A percentile compares a stretch with the other conserved stretches of the same genome.
phyloP scores from a whole-genome alignment of 2,113 vertebrate species.

The Rattus rattus region DNA sequence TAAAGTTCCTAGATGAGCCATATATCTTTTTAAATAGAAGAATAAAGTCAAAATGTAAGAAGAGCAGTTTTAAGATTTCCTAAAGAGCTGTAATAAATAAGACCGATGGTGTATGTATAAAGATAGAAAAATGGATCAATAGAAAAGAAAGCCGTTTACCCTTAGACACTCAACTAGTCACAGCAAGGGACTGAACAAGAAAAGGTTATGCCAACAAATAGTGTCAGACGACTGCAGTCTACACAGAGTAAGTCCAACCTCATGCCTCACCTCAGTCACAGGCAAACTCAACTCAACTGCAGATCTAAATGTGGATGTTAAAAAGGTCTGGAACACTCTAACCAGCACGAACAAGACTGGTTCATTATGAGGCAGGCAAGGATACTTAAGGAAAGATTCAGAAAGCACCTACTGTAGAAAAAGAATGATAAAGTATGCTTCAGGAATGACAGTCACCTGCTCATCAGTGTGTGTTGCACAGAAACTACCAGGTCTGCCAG shows the following conservation, averaged over 20 bases:
- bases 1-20: slow-evolving; percentile 23
- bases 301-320: background rate
- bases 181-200: background rate
- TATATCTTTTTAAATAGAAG: slow-evolving; percentile 1
- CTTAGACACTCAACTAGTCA: background rate
- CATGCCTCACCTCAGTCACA: background rate
- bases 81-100: background rate
- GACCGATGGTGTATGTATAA: background rate
- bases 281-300: background rate
- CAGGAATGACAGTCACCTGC: background rate
- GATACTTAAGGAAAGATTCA: background rate
- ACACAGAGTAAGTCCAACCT: background rate
- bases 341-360: background rate
- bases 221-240: background rate
- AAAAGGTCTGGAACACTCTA: background rate
- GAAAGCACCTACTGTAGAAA: background rate
- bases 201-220: slow-evolving; percentile 6
- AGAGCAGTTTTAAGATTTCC: background rate
- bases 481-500: background rate
- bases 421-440: background rate
- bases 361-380: background rate
- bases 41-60: slow-evolving; percentile 3
- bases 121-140: background rate
- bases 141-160: background rate
- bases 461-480: background rate